A percentile compares a stretch with the other conserved stretches of the same genome.
These are phyloP conservation scores for Kuschelorhynchus macadamiae DNA, from an alignment of 2,888 invertebrate genomes.

Conservation along the genomic window DNA sequence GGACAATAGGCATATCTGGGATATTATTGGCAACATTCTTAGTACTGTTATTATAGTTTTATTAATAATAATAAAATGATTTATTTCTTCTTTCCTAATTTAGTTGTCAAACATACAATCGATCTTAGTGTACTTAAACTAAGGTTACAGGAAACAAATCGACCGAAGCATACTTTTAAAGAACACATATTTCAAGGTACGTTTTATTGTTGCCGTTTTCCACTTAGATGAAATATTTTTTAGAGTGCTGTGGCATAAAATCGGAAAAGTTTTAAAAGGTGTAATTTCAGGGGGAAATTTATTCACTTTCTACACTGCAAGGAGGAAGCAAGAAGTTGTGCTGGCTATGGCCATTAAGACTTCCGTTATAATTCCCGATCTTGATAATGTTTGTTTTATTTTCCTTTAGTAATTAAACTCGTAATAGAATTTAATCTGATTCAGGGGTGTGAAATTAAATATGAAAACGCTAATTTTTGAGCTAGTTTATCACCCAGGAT, in stretches of 20 bases:
- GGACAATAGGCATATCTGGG: too few relatives aligned
- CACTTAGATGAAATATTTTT: slow-evolving; percentile 19
- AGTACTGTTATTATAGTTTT: too few relatives aligned
- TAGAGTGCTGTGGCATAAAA: slow-evolving; percentile 17
- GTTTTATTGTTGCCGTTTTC: slow-evolving; percentile 25
- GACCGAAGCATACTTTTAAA: not conserved
- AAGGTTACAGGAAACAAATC: too few relatives aligned
- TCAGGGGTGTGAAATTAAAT: slow-evolving; percentile 40
- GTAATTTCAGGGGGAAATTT: slow-evolving; percentile 36
- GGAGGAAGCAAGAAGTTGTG: slow-evolving; percentile 40
- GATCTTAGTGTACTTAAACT: too few relatives aligned
- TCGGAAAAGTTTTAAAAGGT: slow-evolving; percentile 32
- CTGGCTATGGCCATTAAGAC: slow-evolving; percentile 38
- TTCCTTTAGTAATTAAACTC: slow-evolving; percentile 40
- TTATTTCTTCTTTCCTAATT: too few relatives aligned
- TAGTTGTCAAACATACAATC: too few relatives aligned
- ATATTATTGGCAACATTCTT: too few relatives aligned
- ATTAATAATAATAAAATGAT: too few relatives aligned
- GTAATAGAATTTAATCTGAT: slow-evolving; percentile 47
- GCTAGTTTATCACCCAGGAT: slow-evolving; percentile 18
- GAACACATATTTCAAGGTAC: slow-evolving; percentile 15
- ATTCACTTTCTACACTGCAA: slow-evolving; percentile 39
- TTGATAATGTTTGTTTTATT: slow-evolving; percentile 48
- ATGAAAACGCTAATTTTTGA: slow-evolving; percentile 40
- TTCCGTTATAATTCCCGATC: slow-evolving; percentile 44